Percentiles rank a stretch among this genome's conserved stretches.
Conservation (phyloP, 2,113 vertebrate genomes). For the Alexandromys fortis region DNA sequence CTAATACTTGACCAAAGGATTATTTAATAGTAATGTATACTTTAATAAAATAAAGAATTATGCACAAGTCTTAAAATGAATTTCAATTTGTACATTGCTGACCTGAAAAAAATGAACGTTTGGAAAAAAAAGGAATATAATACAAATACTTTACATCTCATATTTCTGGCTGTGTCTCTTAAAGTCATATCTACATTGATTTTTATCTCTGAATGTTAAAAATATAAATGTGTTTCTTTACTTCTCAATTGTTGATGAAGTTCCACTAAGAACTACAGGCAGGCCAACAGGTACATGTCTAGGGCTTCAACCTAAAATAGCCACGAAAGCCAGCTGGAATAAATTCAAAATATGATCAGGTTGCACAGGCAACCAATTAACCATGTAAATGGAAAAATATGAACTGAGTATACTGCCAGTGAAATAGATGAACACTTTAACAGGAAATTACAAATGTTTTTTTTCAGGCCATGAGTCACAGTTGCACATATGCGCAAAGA, state of each 20-base stretch:
- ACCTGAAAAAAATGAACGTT: background rate
- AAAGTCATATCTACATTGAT: background rate
- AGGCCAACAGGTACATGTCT: background rate
- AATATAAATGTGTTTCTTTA: constrained; percentile 19
- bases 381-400: constrained; percentile 30
- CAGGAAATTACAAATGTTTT: constrained; percentile 8
- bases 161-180: constrained; percentile 37
- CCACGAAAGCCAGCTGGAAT: background rate
- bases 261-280: background rate
- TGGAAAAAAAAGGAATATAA: background rate
- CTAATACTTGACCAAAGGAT: background rate
- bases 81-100: constrained; percentile 25
- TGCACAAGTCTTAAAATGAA: background rate
- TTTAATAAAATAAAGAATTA: constrained; percentile 29
- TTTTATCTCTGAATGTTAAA: constrained; percentile 28
- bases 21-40: background rate
- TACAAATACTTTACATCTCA: constrained; percentile 19
- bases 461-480: constrained; percentile 9
- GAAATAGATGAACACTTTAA: constrained; percentile 31
- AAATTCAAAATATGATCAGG: constrained; percentile 44
- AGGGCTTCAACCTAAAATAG: constrained; percentile 20
- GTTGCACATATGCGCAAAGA: background rate
- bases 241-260: constrained; percentile 35
- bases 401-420: background rate
- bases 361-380: constrained; percentile 30